Evolutionary conservation across 1,140 invertebrate species (phyloP).

Genomic region (Piezodorus guildinii): DNA sequence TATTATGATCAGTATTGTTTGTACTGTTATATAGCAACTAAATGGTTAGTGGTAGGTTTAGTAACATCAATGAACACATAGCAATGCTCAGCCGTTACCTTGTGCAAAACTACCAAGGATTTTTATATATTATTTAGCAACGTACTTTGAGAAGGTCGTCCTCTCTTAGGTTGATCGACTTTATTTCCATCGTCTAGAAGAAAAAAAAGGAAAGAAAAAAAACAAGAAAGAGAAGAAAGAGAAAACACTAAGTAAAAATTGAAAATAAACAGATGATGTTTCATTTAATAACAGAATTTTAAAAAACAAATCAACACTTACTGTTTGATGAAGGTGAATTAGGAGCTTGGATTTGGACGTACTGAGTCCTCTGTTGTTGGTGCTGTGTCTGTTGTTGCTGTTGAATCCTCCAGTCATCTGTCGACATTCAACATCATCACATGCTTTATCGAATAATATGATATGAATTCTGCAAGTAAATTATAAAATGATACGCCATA

Average conservation of each 20-base stretch:
- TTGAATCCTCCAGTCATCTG: not conserved
- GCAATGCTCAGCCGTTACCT: no score
- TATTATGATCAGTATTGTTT: no score
- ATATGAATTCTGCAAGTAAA: no score
- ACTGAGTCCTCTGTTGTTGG: not conserved
- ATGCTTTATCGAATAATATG: no score
- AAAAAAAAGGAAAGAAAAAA: not conserved
- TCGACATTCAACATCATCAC: not conserved
- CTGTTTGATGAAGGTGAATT: not conserved
- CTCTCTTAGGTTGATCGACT: slow-evolving; percentile 10
- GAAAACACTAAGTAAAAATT: not conserved
- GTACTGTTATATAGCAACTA: no score
- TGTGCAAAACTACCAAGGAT: no score
- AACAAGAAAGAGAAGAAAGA: not conserved
- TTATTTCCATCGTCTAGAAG: slow-evolving; percentile 4
- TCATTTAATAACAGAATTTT: not conserved
- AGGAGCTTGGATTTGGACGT: not conserved
- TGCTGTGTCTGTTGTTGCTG: not conserved
- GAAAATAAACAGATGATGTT: not conserved
- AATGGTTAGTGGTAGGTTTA: no score
- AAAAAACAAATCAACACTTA: not conserved
- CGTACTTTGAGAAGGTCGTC: not conserved
- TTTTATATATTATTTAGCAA: no score
- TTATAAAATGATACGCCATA: no score
- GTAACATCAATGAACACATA: no score